Conservation (phyloP, 2,888 invertebrate species). For the Ypsolopha sequella region DNA sequence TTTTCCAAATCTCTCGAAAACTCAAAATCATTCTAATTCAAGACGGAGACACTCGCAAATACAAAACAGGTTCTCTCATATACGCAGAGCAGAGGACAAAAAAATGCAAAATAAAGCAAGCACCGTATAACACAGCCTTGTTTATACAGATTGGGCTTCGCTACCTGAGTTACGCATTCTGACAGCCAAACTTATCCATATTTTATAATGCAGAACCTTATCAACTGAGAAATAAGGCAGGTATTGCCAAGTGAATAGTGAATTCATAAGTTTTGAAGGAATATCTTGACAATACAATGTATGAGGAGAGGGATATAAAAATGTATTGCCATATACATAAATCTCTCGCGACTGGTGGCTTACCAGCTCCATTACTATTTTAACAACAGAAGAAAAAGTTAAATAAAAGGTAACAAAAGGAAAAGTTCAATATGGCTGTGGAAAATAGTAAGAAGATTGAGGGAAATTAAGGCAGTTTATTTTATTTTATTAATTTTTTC, state of each 20-base stretch:
- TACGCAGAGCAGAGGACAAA: not conserved
- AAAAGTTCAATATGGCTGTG: too few relatives aligned
- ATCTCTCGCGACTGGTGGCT: not conserved
- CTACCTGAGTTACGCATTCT: slow-evolving; percentile 10
- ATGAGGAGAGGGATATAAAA: not conserved
- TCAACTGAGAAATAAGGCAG: too few relatives aligned
- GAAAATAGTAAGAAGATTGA: too few relatives aligned
- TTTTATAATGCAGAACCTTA: too few relatives aligned
- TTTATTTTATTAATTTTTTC: too few relatives aligned
- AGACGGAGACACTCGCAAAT: not conserved
- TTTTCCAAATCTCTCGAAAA: not conserved
- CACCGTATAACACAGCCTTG: slow-evolving; percentile 5
- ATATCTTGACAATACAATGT: too few relatives aligned
- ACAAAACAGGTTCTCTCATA: not conserved
- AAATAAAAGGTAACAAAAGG: not conserved
- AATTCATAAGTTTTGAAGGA: too few relatives aligned
- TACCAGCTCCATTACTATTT: not conserved
- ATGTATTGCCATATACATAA: slow-evolving; percentile 1
- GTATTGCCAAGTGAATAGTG: too few relatives aligned
- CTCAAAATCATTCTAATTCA: not conserved
- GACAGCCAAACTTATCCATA: too few relatives aligned
- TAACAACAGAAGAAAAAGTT: not conserved
- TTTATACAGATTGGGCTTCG: slow-evolving; percentile 20
- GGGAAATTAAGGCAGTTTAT: too few relatives aligned
- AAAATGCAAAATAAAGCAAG: slow-evolving; percentile 10